Evolutionary conservation across 1,140 invertebrate species (phyloP), one percentile per base, ranked within the genome.

Genomic region (Palaemon carinicauda): DNA sequence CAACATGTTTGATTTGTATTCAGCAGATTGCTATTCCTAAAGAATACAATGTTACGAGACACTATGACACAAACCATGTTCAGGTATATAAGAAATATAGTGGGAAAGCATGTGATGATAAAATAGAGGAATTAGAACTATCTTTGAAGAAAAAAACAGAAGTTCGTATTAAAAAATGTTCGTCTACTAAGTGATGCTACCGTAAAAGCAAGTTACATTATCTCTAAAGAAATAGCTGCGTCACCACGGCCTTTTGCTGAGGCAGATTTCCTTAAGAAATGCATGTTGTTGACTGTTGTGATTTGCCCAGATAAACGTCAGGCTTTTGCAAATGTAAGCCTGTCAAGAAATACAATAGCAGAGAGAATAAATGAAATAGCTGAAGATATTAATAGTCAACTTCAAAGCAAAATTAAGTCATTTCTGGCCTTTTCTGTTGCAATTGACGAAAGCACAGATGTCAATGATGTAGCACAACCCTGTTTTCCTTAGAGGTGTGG

Each of bases 371-470:
- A 3, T 79, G 77, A 79, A 27, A n/a, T n/a, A n/a, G n/a, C n/a
- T n/a, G n/a, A n/a, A n/a, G n/a, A n/a, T n/a, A n/a, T n/a, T n/a
- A n/a, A 21, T 29, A 21, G 77, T 79, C 52, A 79, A 54, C 53
- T 79, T 7, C 3, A 79, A 29, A 12, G 51, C 52, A 79, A 79
- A 79, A 27, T 79, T 14, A 54, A 79, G 52, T 81, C 80, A 14
- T 81, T 81, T 81, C 12, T 69, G 17, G 54, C 54, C 17, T 81
- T 81, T 81, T 81, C 77, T 12, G 65, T 69, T 81, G 80, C 80
- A 69, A 69, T 69, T 71, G 54, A 31, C 53, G 56, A 81, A 81
- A 81, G 27, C 15, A 81, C 80, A 3, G 56, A 81, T 14, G 27
- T 81, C 15, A 65, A 14, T 31, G 27, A 69, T 69, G 56, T 81